Evolutionary conservation across 2,113 vertebrate genomes (phyloP).

Genomic region (Eudyptes chrysolophus): DNA sequence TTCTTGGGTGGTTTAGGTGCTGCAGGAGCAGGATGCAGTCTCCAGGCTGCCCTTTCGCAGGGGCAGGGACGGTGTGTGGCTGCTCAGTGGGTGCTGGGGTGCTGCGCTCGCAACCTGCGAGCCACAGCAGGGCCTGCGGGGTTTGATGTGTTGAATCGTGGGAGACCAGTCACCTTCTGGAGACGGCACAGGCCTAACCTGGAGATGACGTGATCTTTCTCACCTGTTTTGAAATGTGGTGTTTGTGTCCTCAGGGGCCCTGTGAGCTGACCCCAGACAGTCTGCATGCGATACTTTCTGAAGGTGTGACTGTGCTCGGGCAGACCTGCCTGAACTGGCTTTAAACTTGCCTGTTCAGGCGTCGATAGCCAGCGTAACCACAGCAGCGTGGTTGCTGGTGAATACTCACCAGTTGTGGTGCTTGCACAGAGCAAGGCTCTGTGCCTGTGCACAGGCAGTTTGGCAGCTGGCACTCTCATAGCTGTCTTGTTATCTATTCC

Average conservation of each 20-base stretch:
- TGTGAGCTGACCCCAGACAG: background rate
- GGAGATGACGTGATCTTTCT: fast-evolving
- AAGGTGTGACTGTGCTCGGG: background rate
- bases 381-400: background rate
- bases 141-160: background rate
- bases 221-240: fast-evolving
- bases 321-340: background rate
- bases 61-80: background rate
- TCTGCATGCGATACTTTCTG: background rate
- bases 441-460: background rate
- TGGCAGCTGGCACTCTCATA: background rate
- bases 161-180: background rate
- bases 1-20: background rate
- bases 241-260: background rate
- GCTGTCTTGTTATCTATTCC: background rate
- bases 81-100: background rate
- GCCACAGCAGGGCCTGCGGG: background rate
- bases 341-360: background rate
- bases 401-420: fast-evolving
- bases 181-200: background rate
- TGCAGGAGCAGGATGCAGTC: background rate
- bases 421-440: background rate
- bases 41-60: background rate
- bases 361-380: background rate
- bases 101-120: background rate